A percentile compares a stretch with the other conserved stretches of the same genome.
phyloP scores from a whole-genome alignment of 2,113 vertebrate species.

The Bujurquina vittata region DNA sequence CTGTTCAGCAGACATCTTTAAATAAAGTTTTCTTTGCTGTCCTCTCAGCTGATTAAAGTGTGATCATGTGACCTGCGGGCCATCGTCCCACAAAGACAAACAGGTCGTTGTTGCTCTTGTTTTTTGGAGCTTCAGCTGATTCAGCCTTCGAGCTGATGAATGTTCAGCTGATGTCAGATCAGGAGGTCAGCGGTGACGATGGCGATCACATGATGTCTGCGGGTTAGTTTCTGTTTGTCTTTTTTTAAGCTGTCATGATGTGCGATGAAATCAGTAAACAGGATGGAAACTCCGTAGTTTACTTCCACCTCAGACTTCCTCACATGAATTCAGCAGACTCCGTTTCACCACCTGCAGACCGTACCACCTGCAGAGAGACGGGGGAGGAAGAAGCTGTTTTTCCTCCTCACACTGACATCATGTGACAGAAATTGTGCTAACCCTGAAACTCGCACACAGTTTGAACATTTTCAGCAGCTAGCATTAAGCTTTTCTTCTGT shows the following conservation, averaged over 20 bases:
- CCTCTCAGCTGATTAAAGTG: conserved; percentile 9
- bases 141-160: not conserved
- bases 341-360: not conserved
- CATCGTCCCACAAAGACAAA: not conserved
- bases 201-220: not conserved
- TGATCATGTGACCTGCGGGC: conserved; percentile 28
- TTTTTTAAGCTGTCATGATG: not conserved
- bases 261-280: not conserved
- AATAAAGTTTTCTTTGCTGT: not conserved
- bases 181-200: conserved; percentile 8
- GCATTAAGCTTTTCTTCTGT: not conserved
- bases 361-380: not conserved
- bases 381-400: not conserved
- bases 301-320: not conserved
- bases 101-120: conserved; percentile 6
- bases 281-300: not conserved
- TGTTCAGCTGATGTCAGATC: conserved; percentile 34
- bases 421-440: not conserved
- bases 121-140: conserved; percentile 11
- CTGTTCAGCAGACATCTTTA: not conserved
- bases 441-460: not conserved
- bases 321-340: not conserved
- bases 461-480: not conserved
- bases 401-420: not conserved
- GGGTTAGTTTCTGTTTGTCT: not conserved